Base-by-base conservation (phyloP, 2,888 invertebrate genomes). In the Suillia variegata region DNA sequence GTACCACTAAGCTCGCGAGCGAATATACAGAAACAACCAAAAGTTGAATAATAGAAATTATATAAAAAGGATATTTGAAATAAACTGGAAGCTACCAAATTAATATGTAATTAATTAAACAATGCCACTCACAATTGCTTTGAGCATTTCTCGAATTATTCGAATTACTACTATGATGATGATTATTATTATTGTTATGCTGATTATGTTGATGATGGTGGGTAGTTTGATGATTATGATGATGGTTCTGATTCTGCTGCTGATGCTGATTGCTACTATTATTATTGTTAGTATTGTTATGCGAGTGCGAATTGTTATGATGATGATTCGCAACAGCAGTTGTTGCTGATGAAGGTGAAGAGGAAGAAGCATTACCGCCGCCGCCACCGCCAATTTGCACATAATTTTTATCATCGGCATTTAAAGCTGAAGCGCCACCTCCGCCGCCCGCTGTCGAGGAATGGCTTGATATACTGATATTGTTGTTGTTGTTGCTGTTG, bases 331-430 rank as follows among this genome's bases (percentile, higher is more conserved):
- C 38, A 38, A 38, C n/a, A 31, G 31, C 6, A 8, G 31, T 31
- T 8, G 31, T 49, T 1, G 12, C 12, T 8, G 31, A 31, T 8
- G 31, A 48, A 48, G 48, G 5, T 13, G 53, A 59, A 56, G 58
- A 48, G 58, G 59, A 65, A 66, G 64, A 63, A 62, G 62, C 63
- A 58, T 68, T 59, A 62, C 56, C 61, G 65, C 70, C 70, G 64
- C 62, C 65, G 67, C 65, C 67, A 66, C 67, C 66, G 59, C 65
- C 65, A 50, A 70, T 73, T 73, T 73, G 72, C 47, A 70, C 75
- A 69, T 72, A 74, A 63, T 69, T 74, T 61, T 75, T 74, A 62
- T 73, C 74, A 62, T 71, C 71, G 59, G 62, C 70, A 59, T 66
- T 67, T 61, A 70, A 63, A 60, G 68, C 61, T 61, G 66, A 62